Conservation (phyloP, 2,888 invertebrate species). For the Mycalesis mineus region DNA sequence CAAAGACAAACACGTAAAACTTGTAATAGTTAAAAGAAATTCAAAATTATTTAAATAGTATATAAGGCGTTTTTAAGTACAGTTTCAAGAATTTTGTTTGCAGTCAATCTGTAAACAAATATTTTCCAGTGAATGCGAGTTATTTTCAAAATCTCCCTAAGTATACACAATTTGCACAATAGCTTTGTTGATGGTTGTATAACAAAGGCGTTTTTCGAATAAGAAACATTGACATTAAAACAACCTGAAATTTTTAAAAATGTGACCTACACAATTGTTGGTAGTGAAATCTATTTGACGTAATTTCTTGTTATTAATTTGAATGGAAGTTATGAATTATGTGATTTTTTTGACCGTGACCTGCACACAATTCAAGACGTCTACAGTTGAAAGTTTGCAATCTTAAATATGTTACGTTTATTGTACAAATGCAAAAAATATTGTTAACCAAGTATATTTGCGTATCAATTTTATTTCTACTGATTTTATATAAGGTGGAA, state of each 20-base stretch:
- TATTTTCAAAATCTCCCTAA: constrained; percentile 53
- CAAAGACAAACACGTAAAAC: too few species aligned
- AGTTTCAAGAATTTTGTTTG: constrained; percentile 1
- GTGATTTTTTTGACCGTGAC: neutral
- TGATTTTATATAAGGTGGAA: too few species aligned
- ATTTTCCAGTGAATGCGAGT: constrained; percentile 54
- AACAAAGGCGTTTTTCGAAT: constrained; percentile 67
- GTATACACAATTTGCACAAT: constrained; percentile 44
- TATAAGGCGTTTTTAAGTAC: neutral
- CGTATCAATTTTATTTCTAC: too few species aligned
- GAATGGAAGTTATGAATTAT: neutral
- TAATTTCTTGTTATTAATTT: neutral
- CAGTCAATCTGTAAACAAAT: constrained; percentile 16
- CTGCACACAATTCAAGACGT: neutral
- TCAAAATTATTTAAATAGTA: too few species aligned
- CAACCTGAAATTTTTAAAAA: neutral
- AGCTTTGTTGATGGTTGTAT: constrained; percentile 45
- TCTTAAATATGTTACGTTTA: too few species aligned
- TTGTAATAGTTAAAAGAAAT: too few species aligned
- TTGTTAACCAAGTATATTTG: neutral
- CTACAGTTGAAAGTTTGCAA: neutral
- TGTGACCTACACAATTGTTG: neutral
- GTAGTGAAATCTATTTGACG: neutral
- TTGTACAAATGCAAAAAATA: neutral
- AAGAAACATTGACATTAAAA: constrained; percentile 7